Conservation (phyloP, 2,888 invertebrate genomes). For the Dromius quadrimaculatus region DNA sequence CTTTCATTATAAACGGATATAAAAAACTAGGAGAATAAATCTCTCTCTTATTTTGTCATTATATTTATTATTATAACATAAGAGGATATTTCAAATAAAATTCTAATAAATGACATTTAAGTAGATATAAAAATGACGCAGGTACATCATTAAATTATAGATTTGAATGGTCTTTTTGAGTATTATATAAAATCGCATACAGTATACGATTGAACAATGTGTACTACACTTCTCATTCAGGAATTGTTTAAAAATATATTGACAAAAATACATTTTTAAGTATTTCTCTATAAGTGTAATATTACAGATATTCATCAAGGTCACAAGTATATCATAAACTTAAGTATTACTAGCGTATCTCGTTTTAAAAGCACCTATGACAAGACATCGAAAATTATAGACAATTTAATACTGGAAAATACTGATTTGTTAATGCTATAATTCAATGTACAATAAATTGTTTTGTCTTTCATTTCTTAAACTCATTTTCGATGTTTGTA, state of each 20-base stretch:
- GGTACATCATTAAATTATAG: slow-evolving; percentile 39
- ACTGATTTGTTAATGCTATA: slow-evolving; percentile 47
- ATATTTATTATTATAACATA: slow-evolving; percentile 39
- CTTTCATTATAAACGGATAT: not conserved
- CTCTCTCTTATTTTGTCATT: not conserved
- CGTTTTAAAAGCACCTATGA: slow-evolving; percentile 28
- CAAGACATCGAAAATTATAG: slow-evolving; percentile 40
- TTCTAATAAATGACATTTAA: slow-evolving; percentile 42
- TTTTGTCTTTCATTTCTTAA: slow-evolving; percentile 13
- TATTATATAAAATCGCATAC: too few relatives aligned
- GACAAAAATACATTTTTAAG: slow-evolving; percentile 44
- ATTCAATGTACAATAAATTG: slow-evolving; percentile 21
- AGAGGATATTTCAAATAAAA: slow-evolving; percentile 33
- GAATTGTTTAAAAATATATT: slow-evolving; percentile 39
- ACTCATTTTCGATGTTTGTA: slow-evolving; percentile 46
- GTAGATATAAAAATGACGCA: slow-evolving; percentile 46
- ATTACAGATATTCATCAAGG: slow-evolving; percentile 41
- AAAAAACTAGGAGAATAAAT: not conserved
- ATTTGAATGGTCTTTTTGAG: slow-evolving; percentile 17
- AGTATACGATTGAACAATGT: too few relatives aligned
- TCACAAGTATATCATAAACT: slow-evolving; percentile 47
- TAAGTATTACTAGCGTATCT: slow-evolving; percentile 12
- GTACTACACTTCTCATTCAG: slow-evolving; percentile 1
- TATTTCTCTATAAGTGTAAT: slow-evolving; percentile 36
- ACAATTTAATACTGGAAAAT: slow-evolving; percentile 50